phyloP scores from a whole-genome alignment of 2,113 vertebrate genomes.

The Pterocles burchelli region DNA sequence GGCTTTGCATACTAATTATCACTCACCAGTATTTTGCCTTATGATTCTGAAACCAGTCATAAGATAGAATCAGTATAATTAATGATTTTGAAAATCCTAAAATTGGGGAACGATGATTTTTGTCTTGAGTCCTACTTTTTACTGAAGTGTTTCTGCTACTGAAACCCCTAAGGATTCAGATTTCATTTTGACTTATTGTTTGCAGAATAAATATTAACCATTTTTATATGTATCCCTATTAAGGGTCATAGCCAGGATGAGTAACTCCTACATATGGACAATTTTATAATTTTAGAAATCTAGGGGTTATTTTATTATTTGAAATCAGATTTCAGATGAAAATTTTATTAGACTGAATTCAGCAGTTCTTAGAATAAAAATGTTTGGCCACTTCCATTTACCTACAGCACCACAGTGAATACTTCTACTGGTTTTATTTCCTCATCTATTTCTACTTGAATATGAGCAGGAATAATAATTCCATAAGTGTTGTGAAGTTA shows the following conservation, averaged over 20 bases:
- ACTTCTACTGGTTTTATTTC: background rate
- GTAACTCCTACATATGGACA: background rate
- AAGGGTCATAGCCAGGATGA: background rate
- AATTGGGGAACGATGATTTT: rapidly evolving
- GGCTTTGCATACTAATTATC: background rate
- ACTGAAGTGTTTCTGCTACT: background rate
- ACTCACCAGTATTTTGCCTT: background rate
- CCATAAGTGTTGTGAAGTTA: background rate
- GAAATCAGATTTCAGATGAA: background rate
- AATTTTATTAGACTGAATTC: background rate
- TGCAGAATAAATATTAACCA: background rate
- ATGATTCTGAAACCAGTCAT: background rate
- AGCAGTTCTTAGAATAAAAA: background rate
- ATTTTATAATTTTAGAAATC: background rate
- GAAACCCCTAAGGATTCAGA: background rate
- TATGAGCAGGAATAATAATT: background rate
- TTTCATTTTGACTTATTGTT: background rate
- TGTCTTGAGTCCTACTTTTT: background rate
- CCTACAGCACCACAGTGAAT: background rate
- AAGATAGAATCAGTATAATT: background rate
- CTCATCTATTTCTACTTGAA: background rate
- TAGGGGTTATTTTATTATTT: background rate
- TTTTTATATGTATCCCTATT: background rate
- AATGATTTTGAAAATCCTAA: background rate
- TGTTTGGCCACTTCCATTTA: background rate